A percentile compares a stretch with the other conserved stretches of the same genome.
These are phyloP conservation scores for Popillia japonica DNA, from an alignment of 1,140 invertebrate species.

Conservation along the genomic window DNA sequence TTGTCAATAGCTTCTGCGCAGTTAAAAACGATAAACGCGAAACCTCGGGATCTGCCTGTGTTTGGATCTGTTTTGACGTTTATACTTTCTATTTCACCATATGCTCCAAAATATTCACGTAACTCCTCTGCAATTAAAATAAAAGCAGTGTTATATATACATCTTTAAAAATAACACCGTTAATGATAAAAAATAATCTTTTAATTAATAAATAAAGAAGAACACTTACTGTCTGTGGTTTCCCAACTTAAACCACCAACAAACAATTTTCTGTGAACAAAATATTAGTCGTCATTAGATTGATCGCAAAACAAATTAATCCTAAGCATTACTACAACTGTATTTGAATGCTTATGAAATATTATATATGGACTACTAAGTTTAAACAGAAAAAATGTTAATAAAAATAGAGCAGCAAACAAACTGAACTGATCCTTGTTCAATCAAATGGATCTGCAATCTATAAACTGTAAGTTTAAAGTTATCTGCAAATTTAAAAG, in stretches of 20 bases:
- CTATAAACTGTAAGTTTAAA: conserved; percentile 55
- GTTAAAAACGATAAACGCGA: conserved; percentile 95
- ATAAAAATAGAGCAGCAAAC: conserved; percentile 47
- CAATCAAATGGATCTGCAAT: conserved; percentile 59
- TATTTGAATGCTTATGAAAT: conserved; percentile 52
- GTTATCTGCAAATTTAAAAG: conserved; percentile 54
- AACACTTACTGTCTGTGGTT: conserved; percentile 93
- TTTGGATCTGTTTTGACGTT: conserved; percentile 93
- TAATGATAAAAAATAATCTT: neutral
- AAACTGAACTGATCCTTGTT: conserved; percentile 53
- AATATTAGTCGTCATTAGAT: conserved; percentile 56
- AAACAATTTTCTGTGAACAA: conserved; percentile 93
- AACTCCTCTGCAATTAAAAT: conserved; percentile 83
- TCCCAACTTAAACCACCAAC: conserved; percentile 97
- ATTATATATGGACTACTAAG: conserved; percentile 43
- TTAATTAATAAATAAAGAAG: conserved; percentile 3
- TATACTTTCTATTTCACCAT: conserved; percentile 91
- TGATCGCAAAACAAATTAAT: conserved; percentile 47
- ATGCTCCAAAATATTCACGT: conserved; percentile 87
- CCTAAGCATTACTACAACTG: conserved; percentile 52
- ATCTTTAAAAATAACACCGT: too few relatives aligned
- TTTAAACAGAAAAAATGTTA: conserved; percentile 46
- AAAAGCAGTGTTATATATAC: neutral
- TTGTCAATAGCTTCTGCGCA: conserved; percentile 88
- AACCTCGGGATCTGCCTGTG: conserved; percentile 88